Base-by-base conservation (phyloP, 2,113 vertebrate genomes). In the Rhipidura dahli region DNA sequence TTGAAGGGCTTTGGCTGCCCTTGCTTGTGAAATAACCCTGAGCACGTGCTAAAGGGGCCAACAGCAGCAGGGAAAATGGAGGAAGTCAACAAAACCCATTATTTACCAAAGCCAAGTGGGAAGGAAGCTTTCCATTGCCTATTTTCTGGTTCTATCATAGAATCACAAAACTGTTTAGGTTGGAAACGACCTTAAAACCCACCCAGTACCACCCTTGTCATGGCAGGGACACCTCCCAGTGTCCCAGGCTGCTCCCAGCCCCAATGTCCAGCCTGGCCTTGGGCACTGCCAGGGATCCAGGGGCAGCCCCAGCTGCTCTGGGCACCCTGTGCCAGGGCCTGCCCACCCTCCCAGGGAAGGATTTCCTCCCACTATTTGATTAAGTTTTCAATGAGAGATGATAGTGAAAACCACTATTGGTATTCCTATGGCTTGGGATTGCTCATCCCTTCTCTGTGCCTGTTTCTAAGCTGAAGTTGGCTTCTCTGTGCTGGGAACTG, bases 371-470 rank as follows among this genome's bases (percentile, higher is more conserved):
- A 18, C 2, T 35, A 15, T 31, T 30, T 47, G 44, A 37, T 50
- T 3, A 53, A 22, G 11, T 54, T 69, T 83, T 40, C 39, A 27
- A 2, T 27, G 39, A 17, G 37, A 89, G 27, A 13, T 60, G 21
- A 6, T 5, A 1, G 1, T 31, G 39, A 22, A 66, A 39, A 40
- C 12, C 1, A 1, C 56, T 27, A 0, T 15, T 6, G 1, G 17
- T 33, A 50, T 56, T 21, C 54, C 42, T 0, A 0, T 9, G 35
- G 39, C 1, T 15, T 5, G 3, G 40, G 39, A 15, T 57, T 60
- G 49, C 59, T 53, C 37, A 30, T 31, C 26, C 45, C 45, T 22
- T 49, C 68, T 24, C 59, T 23, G 3, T 51, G 17, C 23, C 45
- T 10, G 26, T 64, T 47, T 61, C 42, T 6, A 30, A 64, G n/a